Conservation (phyloP, 64 coral and sea anemone genomes). For the Dendronephthya gigantea region DNA sequence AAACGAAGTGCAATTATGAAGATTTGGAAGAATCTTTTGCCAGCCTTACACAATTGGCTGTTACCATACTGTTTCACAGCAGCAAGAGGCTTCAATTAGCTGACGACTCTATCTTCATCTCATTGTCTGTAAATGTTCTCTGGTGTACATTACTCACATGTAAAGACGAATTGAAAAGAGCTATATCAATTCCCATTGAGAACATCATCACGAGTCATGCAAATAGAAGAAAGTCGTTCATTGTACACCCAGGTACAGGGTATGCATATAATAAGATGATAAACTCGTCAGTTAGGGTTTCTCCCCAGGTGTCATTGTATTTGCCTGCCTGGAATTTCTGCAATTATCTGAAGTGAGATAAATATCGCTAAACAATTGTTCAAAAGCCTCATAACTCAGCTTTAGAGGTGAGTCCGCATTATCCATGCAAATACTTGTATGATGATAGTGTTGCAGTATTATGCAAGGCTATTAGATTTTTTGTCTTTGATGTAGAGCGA, state of each 20-base stretch:
- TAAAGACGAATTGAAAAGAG: slow-evolving; percentile 36
- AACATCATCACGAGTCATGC: slow-evolving; percentile 50
- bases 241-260: not conserved
- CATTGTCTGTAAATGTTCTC: slow-evolving; percentile 45
- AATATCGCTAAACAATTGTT: too few relatives aligned
- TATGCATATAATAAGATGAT: not conserved
- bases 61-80: slow-evolving; percentile 69
- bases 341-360: too few relatives aligned
- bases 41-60: slow-evolving; percentile 47
- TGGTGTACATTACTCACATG: slow-evolving; percentile 79
- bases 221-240: not conserved
- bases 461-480: too few relatives aligned
- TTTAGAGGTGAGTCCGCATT: too few relatives aligned
- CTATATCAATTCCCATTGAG: slow-evolving; percentile 67
- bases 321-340: too few relatives aligned
- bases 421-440: too few relatives aligned
- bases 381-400: too few relatives aligned
- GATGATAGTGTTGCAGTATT: too few relatives aligned
- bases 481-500: not conserved
- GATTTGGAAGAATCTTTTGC: slow-evolving; percentile 82
- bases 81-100: slow-evolving; percentile 44
- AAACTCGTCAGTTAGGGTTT: not conserved
- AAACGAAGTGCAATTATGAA: slow-evolving; percentile 10
- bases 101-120: slow-evolving; percentile 60
- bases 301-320: not conserved